Evolutionary conservation across 2,797 vertebrate species (phyloP).

Genomic region (Lepidocolaptes lacrymiger): DNA sequence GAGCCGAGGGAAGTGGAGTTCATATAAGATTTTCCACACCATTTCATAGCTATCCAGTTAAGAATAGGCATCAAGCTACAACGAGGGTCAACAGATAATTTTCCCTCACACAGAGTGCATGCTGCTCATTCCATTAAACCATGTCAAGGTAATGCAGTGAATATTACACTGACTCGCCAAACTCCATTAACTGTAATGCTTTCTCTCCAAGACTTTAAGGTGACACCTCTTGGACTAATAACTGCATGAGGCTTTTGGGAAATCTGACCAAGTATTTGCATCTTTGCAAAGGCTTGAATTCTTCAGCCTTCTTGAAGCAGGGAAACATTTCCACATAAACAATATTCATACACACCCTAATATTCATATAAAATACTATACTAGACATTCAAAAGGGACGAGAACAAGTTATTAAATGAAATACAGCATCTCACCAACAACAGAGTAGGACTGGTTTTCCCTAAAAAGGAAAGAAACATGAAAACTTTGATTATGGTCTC

Average conservation of each 20-base stretch:
- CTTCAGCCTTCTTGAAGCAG: not conserved
- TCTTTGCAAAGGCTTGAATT: not conserved
- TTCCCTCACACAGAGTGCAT: slow-evolving; percentile 25
- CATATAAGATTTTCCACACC: slow-evolving; percentile 15
- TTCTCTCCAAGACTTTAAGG: not conserved
- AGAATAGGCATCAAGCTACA: not conserved
- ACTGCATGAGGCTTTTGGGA: not conserved
- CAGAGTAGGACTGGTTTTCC: not conserved
- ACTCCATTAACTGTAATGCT: not conserved
- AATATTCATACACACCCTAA: not conserved
- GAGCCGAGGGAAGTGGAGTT: not conserved
- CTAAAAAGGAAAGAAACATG: not conserved
- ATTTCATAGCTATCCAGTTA: slow-evolving; percentile 13
- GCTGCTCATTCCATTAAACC: slow-evolving; percentile 58
- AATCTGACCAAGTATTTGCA: not conserved
- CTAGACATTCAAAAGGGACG: not conserved
- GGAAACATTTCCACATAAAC: not conserved
- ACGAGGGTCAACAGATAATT: slow-evolving; percentile 61
- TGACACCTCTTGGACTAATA: slow-evolving; percentile 27
- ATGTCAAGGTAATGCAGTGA: slow-evolving; percentile 41
- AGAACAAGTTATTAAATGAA: not conserved
- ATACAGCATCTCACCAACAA: not conserved
- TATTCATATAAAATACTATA: not conserved
- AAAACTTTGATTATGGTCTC: not conserved
- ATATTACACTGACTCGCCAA: slow-evolving; percentile 34